Conservation (phyloP, 1,140 invertebrate genomes). For the Zaprionus capensis region DNA sequence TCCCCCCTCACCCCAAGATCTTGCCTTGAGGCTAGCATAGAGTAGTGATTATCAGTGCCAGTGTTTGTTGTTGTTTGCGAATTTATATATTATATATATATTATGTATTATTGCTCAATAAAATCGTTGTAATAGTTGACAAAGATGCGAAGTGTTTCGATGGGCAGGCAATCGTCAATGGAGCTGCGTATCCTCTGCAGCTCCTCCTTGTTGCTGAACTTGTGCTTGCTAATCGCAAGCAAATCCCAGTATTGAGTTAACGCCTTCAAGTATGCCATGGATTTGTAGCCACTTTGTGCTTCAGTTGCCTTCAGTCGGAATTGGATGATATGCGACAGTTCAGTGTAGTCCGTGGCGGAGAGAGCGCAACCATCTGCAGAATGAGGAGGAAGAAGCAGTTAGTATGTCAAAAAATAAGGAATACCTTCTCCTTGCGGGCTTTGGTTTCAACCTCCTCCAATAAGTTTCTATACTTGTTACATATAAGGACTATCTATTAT, state of each 20-base stretch:
- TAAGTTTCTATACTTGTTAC: too few relatives aligned
- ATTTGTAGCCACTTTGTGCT: conserved; percentile 39
- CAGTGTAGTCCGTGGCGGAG: conserved; percentile 37
- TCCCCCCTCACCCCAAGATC: not conserved
- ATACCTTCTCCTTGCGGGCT: too few relatives aligned
- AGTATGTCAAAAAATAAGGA: not conserved
- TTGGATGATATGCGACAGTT: conserved; percentile 48
- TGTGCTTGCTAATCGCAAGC: conserved; percentile 48
- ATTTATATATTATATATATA: conserved; percentile 46
- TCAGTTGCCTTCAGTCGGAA: conserved; percentile 36
- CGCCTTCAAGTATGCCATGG: conserved; percentile 50
- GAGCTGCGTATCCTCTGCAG: conserved; percentile 18
- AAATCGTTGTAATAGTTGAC: conserved; percentile 79
- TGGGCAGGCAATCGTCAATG: conserved; percentile 40
- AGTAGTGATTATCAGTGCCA: conserved; percentile 55
- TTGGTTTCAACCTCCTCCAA: too few relatives aligned
- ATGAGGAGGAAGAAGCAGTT: too few relatives aligned
- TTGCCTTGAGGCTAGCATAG: conserved; percentile 4
- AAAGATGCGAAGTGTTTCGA: conserved; percentile 57
- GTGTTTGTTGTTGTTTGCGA: conserved; percentile 57
- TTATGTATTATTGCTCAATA: conserved; percentile 61
- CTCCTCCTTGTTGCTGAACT: conserved; percentile 11
- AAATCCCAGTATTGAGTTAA: conserved; percentile 67
- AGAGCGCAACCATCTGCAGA: conserved; percentile 39
- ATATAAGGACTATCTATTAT: too few relatives aligned